phyloP scores from a whole-genome alignment of 92 coral and sea anemone genomes.

The Micromussa lordhowensis region DNA sequence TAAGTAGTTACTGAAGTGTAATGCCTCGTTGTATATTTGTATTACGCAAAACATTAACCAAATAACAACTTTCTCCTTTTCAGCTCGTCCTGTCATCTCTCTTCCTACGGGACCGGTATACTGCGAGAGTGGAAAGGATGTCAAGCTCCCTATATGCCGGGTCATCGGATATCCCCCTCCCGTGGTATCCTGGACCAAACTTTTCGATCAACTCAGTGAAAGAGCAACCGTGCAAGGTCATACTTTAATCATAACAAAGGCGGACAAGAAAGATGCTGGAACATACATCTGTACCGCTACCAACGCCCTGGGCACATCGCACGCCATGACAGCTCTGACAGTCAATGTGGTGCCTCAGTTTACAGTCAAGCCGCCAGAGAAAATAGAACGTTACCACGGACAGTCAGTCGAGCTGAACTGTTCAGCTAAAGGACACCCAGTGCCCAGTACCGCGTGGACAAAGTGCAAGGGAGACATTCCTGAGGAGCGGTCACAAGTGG shows the following conservation, averaged over 20 bases:
- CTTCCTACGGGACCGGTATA: slow-evolving; percentile 24
- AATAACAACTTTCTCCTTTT: not conserved
- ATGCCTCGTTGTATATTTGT: not conserved
- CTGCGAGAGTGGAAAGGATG: slow-evolving; percentile 25
- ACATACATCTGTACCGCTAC: slow-evolving; percentile 65
- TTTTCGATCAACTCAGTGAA: slow-evolving; percentile 39
- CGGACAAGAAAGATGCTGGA: slow-evolving; percentile 61
- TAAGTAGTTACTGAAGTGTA: no score
- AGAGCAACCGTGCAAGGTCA: slow-evolving; percentile 53
- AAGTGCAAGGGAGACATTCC: slow-evolving; percentile 29
- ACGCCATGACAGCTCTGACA: slow-evolving; percentile 54
- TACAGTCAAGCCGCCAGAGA: slow-evolving; percentile 36
- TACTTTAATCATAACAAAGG: slow-evolving; percentile 53
- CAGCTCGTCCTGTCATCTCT: slow-evolving; percentile 38
- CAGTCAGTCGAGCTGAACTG: slow-evolving; percentile 39
- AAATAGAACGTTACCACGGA: slow-evolving; percentile 22
- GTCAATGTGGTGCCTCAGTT: slow-evolving; percentile 49
- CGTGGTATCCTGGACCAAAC: slow-evolving; percentile 58
- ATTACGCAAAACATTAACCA: not conserved
- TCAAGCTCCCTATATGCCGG: slow-evolving; percentile 48
- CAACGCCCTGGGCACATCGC: slow-evolving; percentile 61
- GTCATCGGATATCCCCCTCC: slow-evolving; percentile 70
- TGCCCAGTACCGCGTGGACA: slow-evolving; percentile 33
- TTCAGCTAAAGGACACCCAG: slow-evolving; percentile 27
- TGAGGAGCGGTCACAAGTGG: not conserved